phyloP scores from a whole-genome alignment of 2,888 invertebrate genomes.

The Napeogenes inachia region DNA sequence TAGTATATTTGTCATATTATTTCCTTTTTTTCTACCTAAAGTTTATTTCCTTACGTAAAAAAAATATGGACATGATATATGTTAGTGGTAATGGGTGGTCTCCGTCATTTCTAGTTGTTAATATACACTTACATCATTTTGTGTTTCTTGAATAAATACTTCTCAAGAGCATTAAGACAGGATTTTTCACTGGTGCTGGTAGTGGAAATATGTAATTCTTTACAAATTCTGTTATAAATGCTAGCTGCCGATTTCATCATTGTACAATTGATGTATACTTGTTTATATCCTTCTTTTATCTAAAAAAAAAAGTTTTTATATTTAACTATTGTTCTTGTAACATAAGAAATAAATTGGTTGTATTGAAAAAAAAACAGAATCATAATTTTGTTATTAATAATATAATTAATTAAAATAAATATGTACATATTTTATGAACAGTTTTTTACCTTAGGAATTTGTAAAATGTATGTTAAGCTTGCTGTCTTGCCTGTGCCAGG shows the following conservation, averaged over 20 bases:
- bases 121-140: conserved; percentile 82
- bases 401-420: too few relatives aligned
- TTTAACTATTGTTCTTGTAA: too few relatives aligned
- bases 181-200: conserved; percentile 81
- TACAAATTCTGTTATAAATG: conserved; percentile 87
- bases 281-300: conserved; percentile 74
- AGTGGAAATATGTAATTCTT: conserved; percentile 81
- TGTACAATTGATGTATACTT: conserved; percentile 92
- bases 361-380: too few relatives aligned
- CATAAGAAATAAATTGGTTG: too few relatives aligned
- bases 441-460: conserved; percentile 77
- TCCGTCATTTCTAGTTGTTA: background rate
- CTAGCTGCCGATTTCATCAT: conserved; percentile 88
- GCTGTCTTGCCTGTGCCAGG: conserved; percentile 99
- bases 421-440: background rate
- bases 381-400: too few relatives aligned
- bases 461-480: conserved; percentile 85
- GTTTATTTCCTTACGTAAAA: conserved; percentile 3
- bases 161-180: conserved; percentile 81
- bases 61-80: background rate
- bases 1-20: too few relatives aligned
- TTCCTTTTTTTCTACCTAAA: too few relatives aligned
- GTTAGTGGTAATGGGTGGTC: too few relatives aligned
- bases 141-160: conserved; percentile 80
- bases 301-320: conserved; percentile 41